Conservation (phyloP, 2,797 vertebrate genomes). For the Alcedo quadribrachys region DNA sequence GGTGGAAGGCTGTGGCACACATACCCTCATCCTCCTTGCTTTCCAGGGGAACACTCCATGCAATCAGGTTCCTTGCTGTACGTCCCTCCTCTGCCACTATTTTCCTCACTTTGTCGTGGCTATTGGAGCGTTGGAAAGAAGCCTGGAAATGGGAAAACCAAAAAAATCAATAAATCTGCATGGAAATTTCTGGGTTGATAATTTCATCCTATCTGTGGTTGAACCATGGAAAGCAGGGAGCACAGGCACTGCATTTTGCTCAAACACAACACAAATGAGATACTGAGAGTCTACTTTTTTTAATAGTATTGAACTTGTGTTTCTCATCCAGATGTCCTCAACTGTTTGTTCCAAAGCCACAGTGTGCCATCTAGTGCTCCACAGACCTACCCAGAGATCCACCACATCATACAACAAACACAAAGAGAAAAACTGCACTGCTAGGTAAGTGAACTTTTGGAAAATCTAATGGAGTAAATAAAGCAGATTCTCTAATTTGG, state of each 20-base stretch:
- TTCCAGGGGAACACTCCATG: slow-evolving; percentile 96
- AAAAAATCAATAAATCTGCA: background rate
- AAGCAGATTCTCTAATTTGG: background rate
- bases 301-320: background rate
- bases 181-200: background rate
- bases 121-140: slow-evolving; percentile 96
- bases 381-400: background rate
- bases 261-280: background rate
- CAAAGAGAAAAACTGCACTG: background rate
- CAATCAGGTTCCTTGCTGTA: slow-evolving; percentile 94
- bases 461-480: background rate
- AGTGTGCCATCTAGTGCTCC: slow-evolving; percentile 76
- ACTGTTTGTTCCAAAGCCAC: slow-evolving; percentile 13
- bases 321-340: background rate
- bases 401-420: background rate
- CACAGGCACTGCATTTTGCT: background rate
- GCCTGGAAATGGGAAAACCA: slow-evolving; percentile 77
- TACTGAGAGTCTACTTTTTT: background rate
- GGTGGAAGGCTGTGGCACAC: slow-evolving; percentile 6
- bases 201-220: background rate
- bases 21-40: slow-evolving; percentile 94
- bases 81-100: slow-evolving; percentile 98
- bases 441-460: background rate
- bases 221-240: background rate
- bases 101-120: slow-evolving; percentile 97